phyloP scores from a whole-genome alignment of 2,113 vertebrate species.

The Polypterus bichir region DNA sequence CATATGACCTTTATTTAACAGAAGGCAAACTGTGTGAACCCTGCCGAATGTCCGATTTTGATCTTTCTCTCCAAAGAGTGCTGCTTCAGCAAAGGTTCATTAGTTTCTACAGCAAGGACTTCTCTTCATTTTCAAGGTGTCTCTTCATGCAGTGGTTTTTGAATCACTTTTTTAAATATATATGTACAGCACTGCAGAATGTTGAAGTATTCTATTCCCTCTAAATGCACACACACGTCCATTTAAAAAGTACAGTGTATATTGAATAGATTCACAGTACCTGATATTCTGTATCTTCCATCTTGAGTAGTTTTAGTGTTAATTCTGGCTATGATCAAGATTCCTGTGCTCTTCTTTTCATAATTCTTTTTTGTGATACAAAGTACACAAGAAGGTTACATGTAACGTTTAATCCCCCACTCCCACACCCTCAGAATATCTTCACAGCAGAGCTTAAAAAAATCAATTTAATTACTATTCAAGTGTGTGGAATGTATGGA shows the following conservation, averaged over 20 bases:
- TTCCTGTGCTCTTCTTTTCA: constrained; percentile 97
- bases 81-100: constrained; percentile 95
- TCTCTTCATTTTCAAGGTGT: constrained; percentile 98
- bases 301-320: constrained; percentile 98
- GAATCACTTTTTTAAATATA: constrained; percentile 54
- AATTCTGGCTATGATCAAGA: constrained; percentile 99
- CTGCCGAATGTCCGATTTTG: constrained; percentile 83
- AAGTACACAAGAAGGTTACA: constrained; percentile 98
- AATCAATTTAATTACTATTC: constrained; percentile 99
- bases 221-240: too few species aligned
- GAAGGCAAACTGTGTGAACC: constrained; percentile 63
- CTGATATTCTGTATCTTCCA: constrained; percentile 99
- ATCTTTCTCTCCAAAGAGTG: constrained; percentile 75
- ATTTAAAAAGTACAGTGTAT: constrained; percentile 13
- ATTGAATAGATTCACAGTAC: constrained; percentile 84
- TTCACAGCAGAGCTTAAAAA: constrained; percentile 52
- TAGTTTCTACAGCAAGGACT: constrained; percentile 89
- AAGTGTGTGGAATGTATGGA: constrained; percentile 80
- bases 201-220: too few species aligned
- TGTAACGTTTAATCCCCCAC: constrained; percentile 77
- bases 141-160: constrained; percentile 82
- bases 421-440: constrained; percentile 32
- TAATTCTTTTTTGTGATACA: constrained; percentile 95
- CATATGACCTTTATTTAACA: constrained; percentile 85
- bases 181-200: background rate